Percentiles rank a stretch among this genome's conserved stretches.
Conservation (phyloP, 2,888 invertebrate genomes). For the Tolmerus cingulatus region DNA sequence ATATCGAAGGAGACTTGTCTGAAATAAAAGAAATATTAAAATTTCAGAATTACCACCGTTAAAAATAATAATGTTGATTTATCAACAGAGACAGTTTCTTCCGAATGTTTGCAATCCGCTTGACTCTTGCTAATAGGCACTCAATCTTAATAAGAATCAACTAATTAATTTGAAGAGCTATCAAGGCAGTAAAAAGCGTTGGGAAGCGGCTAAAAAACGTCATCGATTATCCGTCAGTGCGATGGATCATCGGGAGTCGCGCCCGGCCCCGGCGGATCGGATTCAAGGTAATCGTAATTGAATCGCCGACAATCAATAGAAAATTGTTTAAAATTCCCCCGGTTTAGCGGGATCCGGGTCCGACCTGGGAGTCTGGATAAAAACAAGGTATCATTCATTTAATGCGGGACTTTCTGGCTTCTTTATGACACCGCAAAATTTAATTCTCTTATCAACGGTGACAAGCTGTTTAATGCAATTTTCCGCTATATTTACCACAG, state of each 20-base stretch:
- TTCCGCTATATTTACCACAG: conserved; percentile 60
- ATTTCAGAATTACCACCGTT: not conserved
- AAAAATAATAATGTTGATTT: not conserved
- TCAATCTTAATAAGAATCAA: not conserved
- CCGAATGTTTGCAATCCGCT: not conserved
- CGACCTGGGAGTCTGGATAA: conserved; percentile 10
- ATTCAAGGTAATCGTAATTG: conserved; percentile 42
- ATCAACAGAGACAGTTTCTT: not conserved
- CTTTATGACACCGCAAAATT: conserved; percentile 61
- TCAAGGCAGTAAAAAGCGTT: not conserved
- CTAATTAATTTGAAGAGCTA: not conserved
- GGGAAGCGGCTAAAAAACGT: not conserved
- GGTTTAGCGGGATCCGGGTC: not conserved
- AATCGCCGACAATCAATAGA: conserved; percentile 38
- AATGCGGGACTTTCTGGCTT: conserved; percentile 45
- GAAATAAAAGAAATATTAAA: not conserved
- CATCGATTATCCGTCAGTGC: not conserved
- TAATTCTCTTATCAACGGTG: conserved; percentile 63
- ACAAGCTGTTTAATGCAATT: conserved; percentile 64
- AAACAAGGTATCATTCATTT: conserved; percentile 40
- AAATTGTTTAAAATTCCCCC: conserved; percentile 33
- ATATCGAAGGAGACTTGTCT: not conserved
- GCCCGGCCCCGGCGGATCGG: not conserved
- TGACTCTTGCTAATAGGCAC: not conserved
- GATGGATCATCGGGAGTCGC: not conserved